phyloP scores from a whole-genome alignment of 2,888 invertebrate genomes.

The Colletes collaris region DNA sequence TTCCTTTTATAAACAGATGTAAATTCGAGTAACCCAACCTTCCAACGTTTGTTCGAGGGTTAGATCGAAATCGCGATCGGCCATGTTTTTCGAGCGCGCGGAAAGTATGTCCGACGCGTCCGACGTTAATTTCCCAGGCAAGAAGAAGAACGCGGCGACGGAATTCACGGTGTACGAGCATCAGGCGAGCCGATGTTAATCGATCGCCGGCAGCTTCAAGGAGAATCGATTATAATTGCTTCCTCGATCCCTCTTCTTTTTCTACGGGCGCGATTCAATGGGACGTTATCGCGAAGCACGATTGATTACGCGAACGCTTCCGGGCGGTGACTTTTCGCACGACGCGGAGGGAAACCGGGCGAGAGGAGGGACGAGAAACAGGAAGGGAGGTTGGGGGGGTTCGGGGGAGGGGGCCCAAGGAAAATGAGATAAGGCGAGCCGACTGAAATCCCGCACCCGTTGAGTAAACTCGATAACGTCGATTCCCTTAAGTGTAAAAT shows the following conservation, averaged over 20 bases:
- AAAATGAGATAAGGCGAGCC: constrained; percentile 19
- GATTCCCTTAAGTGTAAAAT: constrained; percentile 63
- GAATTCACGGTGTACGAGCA: not conserved
- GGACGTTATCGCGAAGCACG: constrained; percentile 19
- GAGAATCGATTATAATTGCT: constrained; percentile 29
- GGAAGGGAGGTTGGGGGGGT: not conserved
- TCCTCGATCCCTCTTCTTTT: constrained; percentile 2
- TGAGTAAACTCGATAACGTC: constrained; percentile 57
- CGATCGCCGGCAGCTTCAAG: constrained; percentile 9
- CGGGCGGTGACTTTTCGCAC: constrained; percentile 21
- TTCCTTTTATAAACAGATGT: too few species aligned
- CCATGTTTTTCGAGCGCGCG: too few species aligned
- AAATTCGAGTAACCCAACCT: too few species aligned
- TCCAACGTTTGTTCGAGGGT: too few species aligned
- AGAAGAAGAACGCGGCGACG: constrained; percentile 9
- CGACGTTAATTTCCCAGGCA: not conserved
- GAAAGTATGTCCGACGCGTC: not conserved
- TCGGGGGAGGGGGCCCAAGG: not conserved
- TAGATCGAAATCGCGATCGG: not conserved
- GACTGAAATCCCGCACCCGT: constrained; percentile 44
- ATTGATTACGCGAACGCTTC: constrained; percentile 19
- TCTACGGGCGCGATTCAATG: not conserved
- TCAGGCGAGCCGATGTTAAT: not conserved
- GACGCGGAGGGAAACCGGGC: not conserved
- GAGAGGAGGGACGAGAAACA: not conserved